phyloP scores from a whole-genome alignment of 2,113 vertebrate species.

The Myiozetetes cayanensis region DNA sequence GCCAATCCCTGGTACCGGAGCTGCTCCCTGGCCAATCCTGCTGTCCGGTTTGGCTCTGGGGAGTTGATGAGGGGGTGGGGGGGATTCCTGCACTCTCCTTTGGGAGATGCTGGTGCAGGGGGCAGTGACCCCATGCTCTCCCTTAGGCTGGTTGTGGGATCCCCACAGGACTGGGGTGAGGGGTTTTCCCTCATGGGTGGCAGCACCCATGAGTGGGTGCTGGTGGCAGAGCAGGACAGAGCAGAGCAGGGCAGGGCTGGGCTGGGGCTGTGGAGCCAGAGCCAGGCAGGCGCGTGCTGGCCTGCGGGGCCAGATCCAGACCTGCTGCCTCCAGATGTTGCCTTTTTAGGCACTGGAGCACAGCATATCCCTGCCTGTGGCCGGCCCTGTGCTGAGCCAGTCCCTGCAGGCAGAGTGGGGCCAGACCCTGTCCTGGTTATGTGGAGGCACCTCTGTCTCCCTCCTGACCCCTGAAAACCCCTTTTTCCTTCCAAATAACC shows the following conservation, averaged over 20 bases:
- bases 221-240: neutral
- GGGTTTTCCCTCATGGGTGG: rapidly evolving
- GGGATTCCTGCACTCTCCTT: rapidly evolving
- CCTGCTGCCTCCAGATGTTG: slow-evolving; percentile 48
- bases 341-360: slow-evolving; percentile 76
- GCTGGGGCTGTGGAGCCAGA: neutral
- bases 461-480: neutral
- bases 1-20: rapidly evolving
- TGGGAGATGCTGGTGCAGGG: neutral
- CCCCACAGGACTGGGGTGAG: rapidly evolving
- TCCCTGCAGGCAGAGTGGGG: neutral
- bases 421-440: neutral
- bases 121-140: neutral
- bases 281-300: neutral
- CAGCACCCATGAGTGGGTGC: neutral
- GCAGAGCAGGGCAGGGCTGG: neutral
- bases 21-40: neutral
- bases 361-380: neutral
- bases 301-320: neutral
- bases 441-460: neutral
- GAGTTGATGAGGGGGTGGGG: rapidly evolving
- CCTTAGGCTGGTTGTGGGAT: neutral
- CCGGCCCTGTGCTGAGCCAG: neutral
- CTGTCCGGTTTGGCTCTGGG: neutral
- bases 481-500: neutral